Evolutionary conservation across 2,797 vertebrate genomes (phyloP).

Genomic region (Sciurus vulgaris): DNA sequence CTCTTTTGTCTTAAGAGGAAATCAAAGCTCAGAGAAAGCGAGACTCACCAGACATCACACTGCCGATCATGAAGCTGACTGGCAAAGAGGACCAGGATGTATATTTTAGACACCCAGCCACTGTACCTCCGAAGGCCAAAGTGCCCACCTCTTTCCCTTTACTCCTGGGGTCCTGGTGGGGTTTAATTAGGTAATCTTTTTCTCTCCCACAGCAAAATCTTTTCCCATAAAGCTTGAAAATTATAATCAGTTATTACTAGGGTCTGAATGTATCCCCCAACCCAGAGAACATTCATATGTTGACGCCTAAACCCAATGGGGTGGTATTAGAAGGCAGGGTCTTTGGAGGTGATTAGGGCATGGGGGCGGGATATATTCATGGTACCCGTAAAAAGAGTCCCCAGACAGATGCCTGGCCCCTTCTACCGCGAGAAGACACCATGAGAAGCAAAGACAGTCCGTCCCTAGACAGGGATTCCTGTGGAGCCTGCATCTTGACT

Average conservation of each 20-base stretch:
- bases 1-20: not conserved
- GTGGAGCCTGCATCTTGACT: not conserved
- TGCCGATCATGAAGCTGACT: not conserved
- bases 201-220: not conserved
- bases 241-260: not conserved
- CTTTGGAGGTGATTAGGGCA: not conserved
- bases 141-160: not conserved
- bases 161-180: not conserved
- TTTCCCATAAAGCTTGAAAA: not conserved
- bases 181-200: not conserved
- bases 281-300: not conserved
- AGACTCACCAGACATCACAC: no score
- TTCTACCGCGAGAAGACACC: accelerated
- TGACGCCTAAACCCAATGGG: not conserved
- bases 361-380: not conserved
- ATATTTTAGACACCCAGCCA: accelerated
- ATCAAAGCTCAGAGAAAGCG: not conserved
- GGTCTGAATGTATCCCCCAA: not conserved
- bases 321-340: not conserved
- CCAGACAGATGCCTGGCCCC: not conserved
- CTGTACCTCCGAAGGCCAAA: not conserved
- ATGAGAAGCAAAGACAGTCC: not conserved
- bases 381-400: not conserved
- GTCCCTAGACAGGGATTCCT: not conserved
- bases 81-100: not conserved